Base-by-base conservation (phyloP, 2,797 vertebrate genomes). In the Xyrichtys novacula region DNA sequence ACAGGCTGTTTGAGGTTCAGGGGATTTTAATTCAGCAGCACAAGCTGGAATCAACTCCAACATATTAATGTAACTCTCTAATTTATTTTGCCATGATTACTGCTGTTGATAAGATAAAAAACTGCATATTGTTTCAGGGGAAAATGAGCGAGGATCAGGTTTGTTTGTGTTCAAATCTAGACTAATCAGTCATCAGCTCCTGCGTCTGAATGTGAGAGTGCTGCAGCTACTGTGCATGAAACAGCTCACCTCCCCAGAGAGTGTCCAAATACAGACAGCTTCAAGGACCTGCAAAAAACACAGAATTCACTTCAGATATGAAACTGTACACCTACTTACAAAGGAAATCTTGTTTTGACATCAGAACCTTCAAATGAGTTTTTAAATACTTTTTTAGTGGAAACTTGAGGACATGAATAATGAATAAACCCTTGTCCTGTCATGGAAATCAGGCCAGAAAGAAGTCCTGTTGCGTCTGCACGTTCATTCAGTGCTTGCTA, bases 131-230 rank as follows among this genome's bases (percentile, higher is more conserved):
- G 36, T 82, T 66, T 82, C 10, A 68, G 28, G 23, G 82, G 65
- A 74, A 84, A 84, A 64, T 12, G 46, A 78, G 77, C 6, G 6
- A 34, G 48, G 63, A 74, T 69, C 39, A 48, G 38, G 36, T 28
- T 6, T 71, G 67, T 88, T 85, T 81, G 84, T 73, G 63, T 85
- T 86, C 65, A 36, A 83, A 59, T 75, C 77, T 69, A 67, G 76
- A 74, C 81, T 78, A 76, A 90, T 89, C 72, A 73, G 59, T 90
- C 84, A 65, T 80, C 85, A 65, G 69, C 71, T 69, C 50, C 47
- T 65, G 48, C 10, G 32, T 34, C 3, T 34, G 32, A 11, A 3
- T 34, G 32, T 43, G 39, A 64, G 38, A 73, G 73, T 34, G 61
- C 67, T 65, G 11, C 78, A 50, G 78, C 85, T 87, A 68, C 84